These are phyloP conservation scores for Holocentrus rufus DNA, from an alignment of 2,797 vertebrate genomes.

Conservation along the genomic window DNA sequence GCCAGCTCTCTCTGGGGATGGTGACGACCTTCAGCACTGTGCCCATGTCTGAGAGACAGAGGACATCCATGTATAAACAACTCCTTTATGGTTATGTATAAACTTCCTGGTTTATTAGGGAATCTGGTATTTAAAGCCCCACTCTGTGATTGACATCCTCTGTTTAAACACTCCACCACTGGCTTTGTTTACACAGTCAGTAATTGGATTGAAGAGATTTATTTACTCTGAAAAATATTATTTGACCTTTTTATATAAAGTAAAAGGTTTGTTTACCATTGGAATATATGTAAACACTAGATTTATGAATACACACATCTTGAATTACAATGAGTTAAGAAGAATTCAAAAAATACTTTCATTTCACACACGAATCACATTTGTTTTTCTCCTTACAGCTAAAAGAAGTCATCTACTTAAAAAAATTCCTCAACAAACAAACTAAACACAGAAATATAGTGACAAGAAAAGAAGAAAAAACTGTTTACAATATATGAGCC, in stretches of 20 bases:
- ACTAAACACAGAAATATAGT: background rate
- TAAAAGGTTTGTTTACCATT: background rate
- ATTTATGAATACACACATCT: background rate
- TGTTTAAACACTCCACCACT: background rate
- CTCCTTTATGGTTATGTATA: background rate
- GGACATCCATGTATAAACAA: slow-evolving; percentile 3
- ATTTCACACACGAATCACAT: no score
- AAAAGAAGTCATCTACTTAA: background rate
- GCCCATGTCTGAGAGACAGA: slow-evolving; percentile 87
- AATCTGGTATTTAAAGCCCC: background rate
- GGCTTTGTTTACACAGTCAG: background rate
- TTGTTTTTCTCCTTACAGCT: background rate
- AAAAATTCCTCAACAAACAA: background rate
- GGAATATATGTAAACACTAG: background rate
- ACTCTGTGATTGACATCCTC: background rate
- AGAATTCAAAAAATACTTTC: background rate
- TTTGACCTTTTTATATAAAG: background rate
- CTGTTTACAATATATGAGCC: no score
- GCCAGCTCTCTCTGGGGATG: slow-evolving; percentile 97
- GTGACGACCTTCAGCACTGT: slow-evolving; percentile 98
- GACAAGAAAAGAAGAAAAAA: background rate
- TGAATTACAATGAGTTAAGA: background rate
- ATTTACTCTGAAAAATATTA: background rate
- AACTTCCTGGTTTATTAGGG: background rate
- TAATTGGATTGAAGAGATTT: background rate